Conservation (phyloP, 2,888 invertebrate species). For the Pterostichus niger region DNA sequence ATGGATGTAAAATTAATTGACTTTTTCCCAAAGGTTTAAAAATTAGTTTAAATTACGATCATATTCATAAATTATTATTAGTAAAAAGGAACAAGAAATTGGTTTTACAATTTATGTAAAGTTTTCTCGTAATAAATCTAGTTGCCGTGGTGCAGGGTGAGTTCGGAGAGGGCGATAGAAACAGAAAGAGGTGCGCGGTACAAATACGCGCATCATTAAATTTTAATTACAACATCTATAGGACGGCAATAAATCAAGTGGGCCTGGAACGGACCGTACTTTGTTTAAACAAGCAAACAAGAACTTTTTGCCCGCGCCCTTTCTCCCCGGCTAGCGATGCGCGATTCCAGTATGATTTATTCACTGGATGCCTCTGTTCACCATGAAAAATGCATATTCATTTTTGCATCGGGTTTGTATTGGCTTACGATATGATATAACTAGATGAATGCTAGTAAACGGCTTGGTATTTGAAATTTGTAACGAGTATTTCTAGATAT, state of each 20-base stretch:
- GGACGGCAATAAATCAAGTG: conserved; percentile 60
- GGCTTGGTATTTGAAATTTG: too few species aligned
- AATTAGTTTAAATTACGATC: neutral
- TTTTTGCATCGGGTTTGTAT: conserved; percentile 34
- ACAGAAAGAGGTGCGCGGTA: conserved; percentile 56
- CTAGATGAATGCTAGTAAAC: too few species aligned
- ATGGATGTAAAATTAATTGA: too few species aligned
- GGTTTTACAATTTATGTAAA: conserved; percentile 47
- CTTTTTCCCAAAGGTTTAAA: too few species aligned
- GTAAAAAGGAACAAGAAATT: conserved; percentile 41
- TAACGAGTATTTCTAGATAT: too few species aligned
- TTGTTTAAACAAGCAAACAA: conserved; percentile 63
- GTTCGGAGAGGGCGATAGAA: neutral
- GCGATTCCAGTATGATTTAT: conserved; percentile 44
- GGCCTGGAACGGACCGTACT: conserved; percentile 47
- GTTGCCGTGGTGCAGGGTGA: conserved; percentile 13
- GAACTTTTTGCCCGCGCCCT: conserved; percentile 59
- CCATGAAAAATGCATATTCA: conserved; percentile 44
- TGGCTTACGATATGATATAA: too few species aligned
- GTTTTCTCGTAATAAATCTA: conserved; percentile 42
- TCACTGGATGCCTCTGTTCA: conserved; percentile 12
- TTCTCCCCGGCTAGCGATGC: neutral
- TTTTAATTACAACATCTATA: conserved; percentile 65
- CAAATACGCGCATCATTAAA: conserved; percentile 65
- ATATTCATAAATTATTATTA: conserved; percentile 38